These are phyloP conservation scores for Cochlearius cochlearius DNA, from an alignment of 2,113 vertebrate genomes.

Conservation along the genomic window DNA sequence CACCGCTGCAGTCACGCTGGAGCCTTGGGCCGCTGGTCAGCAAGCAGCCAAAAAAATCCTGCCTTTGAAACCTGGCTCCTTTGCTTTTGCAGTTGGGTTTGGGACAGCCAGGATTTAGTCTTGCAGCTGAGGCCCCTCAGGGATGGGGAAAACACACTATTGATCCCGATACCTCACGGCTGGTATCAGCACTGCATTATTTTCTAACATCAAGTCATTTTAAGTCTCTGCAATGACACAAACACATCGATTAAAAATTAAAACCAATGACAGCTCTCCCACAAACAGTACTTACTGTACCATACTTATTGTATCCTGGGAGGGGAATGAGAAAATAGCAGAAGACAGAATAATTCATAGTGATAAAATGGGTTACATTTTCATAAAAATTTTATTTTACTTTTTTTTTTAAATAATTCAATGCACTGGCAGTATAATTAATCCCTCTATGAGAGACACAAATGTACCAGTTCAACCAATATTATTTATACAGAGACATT, in stretches of 20 bases:
- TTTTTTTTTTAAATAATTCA: constrained; percentile 83
- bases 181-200: background rate
- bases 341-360: constrained; percentile 50
- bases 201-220: background rate
- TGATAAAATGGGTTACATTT: constrained; percentile 71
- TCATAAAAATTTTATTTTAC: constrained; percentile 84
- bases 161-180: background rate
- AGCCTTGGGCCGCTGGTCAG: background rate
- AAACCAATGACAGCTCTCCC: constrained; percentile 29
- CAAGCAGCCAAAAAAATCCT: background rate
- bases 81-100: background rate
- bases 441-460: constrained; percentile 80
- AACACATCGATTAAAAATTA: constrained; percentile 63
- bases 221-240: background rate
- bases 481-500: constrained; percentile 93
- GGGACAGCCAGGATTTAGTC: background rate
- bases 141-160: background rate
- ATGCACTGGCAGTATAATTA: constrained; percentile 80
- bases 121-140: background rate
- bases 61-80: background rate
- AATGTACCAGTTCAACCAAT: constrained; percentile 82
- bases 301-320: background rate
- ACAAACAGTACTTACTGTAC: constrained; percentile 46
- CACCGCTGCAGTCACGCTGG: rapidly evolving
- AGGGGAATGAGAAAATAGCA: constrained; percentile 38